Conservation (phyloP, 2,113 vertebrate genomes). For the Indri indri region DNA sequence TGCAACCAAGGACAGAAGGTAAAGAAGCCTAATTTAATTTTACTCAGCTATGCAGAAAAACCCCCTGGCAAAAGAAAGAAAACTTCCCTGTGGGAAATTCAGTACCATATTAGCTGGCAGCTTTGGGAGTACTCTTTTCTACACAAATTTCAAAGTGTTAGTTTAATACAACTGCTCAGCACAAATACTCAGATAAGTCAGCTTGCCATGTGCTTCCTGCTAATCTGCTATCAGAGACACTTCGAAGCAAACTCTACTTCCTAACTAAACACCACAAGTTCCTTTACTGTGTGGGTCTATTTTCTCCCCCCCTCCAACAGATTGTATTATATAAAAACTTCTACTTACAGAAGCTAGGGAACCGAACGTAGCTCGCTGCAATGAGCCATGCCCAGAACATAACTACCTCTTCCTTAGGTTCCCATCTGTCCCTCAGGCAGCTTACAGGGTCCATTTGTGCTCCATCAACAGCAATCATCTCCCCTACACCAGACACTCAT, state of each 20-base stretch:
- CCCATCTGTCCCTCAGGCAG: neutral
- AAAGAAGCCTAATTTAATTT: neutral
- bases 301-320: neutral
- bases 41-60: neutral
- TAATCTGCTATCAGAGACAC: neutral
- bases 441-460: neutral
- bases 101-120: neutral
- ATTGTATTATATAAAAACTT: conserved; percentile 16
- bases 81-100: neutral
- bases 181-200: neutral
- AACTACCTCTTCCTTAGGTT: neutral
- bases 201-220: neutral
- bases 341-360: neutral
- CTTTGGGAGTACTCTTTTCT: neutral
- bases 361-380: neutral
- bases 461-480: neutral
- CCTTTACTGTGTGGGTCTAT: neutral
- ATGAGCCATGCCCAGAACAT: neutral
- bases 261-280: neutral
- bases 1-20: neutral
- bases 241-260: neutral
- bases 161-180: neutral
- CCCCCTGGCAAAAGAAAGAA: neutral
- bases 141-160: neutral
- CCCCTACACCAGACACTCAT: neutral